Percentiles rank a stretch among this genome's conserved stretches.
phyloP scores from a whole-genome alignment of 1,140 invertebrate species.

The Drosophila parvula region DNA sequence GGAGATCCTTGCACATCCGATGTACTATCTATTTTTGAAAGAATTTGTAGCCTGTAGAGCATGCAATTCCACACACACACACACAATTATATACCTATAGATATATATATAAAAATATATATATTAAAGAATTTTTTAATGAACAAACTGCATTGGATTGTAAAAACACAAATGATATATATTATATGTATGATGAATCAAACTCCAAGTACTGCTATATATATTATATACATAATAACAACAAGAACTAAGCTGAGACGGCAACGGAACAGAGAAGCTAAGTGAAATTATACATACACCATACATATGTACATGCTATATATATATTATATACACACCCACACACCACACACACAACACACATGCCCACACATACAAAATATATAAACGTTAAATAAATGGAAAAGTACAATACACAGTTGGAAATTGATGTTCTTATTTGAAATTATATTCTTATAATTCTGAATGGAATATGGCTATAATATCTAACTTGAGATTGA shows the following conservation, averaged over 20 bases:
- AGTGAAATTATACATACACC: slow-evolving; percentile 37
- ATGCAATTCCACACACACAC: slow-evolving; percentile 32
- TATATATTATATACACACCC: slow-evolving; percentile 31
- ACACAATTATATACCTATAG: slow-evolving; percentile 35
- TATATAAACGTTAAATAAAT: slow-evolving; percentile 49
- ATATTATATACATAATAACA: slow-evolving; percentile 7
- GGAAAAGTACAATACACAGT: slow-evolving; percentile 34
- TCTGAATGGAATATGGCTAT: too few relatives aligned
- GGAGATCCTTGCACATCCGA: slow-evolving; percentile 5
- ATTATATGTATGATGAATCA: slow-evolving; percentile 19
- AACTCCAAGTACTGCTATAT: slow-evolving; percentile 39
- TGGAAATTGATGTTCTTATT: background rate
- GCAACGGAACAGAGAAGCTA: slow-evolving; percentile 43
- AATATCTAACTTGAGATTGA: too few relatives aligned
- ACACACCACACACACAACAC: slow-evolving; percentile 9
- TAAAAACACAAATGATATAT: slow-evolving; percentile 23
- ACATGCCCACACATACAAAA: slow-evolving; percentile 24
- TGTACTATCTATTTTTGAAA: slow-evolving; percentile 48
- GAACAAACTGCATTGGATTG: slow-evolving; percentile 30
- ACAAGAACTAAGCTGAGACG: slow-evolving; percentile 9
- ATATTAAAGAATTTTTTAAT: slow-evolving; percentile 34
- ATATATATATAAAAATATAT: slow-evolving; percentile 20
- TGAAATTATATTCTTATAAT: too few relatives aligned
- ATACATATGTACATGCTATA: slow-evolving; percentile 21
- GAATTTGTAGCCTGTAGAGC: slow-evolving; percentile 45